Base-by-base conservation (phyloP, 2,888 invertebrate genomes). In the Plutella xylostella region DNA sequence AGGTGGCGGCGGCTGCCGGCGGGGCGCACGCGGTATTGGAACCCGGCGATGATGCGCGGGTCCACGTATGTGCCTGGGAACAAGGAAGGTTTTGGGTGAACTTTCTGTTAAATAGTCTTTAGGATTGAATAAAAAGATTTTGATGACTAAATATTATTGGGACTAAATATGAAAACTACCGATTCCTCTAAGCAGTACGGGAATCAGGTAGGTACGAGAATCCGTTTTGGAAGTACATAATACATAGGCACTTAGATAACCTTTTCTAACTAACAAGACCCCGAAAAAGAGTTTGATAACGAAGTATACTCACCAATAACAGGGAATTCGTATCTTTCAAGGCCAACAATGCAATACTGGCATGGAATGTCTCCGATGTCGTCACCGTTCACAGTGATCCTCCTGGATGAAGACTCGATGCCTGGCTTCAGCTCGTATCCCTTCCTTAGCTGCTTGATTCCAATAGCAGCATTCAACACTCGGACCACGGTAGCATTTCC, bases 31-130 rank as follows among this genome's bases (percentile, higher is more conserved):
- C 86, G 85, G 75, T 92, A 92, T 56, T 85, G 75, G 73, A 92
- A 92, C 18, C 92, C 92, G 48, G 92, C 89, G 50, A 89, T 75
- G 48, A 92, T 86, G 51, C 90, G 85, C 38, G 88, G 86, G 63
- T 92, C 92, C 5, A 92, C 87, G 59, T 87, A 91, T 4, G 92
- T 91, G 51, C 92, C 89, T 89, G 57, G 30, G 14, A 30, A 40
- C 25, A 40, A 28, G 11, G 25, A n/a, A n/a, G n/a, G n/a, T n/a
- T n/a, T n/a, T n/a, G n/a, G n/a, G n/a, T n/a, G n/a, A n/a, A n/a
- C n/a, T n/a, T n/a, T n/a, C n/a, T n/a, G n/a, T n/a, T n/a, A n/a
- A n/a, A n/a, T n/a, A n/a, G n/a, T n/a, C n/a, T n/a, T n/a, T n/a
- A n/a, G n/a, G n/a, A n/a, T n/a, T n/a, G n/a, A n/a, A n/a, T n/a